Conservation (phyloP, 2,888 invertebrate genomes). For the Acleris literana region DNA sequence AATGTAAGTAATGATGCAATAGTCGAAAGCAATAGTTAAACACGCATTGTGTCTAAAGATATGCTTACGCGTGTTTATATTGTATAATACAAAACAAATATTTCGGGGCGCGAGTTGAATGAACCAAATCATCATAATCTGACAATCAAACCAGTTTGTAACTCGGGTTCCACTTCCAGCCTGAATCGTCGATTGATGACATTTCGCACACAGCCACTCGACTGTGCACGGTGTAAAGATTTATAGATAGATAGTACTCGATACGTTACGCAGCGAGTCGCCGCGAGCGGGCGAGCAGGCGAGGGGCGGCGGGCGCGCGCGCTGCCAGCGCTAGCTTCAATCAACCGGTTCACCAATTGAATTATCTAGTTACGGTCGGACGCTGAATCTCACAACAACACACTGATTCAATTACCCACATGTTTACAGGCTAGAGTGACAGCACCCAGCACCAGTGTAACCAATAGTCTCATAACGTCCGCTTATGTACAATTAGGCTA, state of each 20-base stretch:
- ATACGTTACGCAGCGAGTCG: neutral
- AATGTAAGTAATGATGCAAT: too few relatives aligned
- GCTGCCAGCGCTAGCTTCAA: neutral
- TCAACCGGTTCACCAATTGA: constrained; percentile 22
- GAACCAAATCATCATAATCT: constrained; percentile 14
- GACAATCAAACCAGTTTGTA: constrained; percentile 29
- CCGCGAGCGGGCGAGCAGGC: neutral
- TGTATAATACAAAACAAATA: neutral
- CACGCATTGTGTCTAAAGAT: too few relatives aligned
- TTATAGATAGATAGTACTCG: neutral
- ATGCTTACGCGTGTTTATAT: too few relatives aligned
- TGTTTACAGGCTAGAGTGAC: too few relatives aligned
- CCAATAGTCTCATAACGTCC: too few relatives aligned
- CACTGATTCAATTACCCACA: neutral
- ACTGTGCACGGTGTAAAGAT: too few relatives aligned
- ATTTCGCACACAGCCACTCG: too few relatives aligned
- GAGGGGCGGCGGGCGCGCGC: neutral
- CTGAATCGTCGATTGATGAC: too few relatives aligned
- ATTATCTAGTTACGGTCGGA: constrained; percentile 2
- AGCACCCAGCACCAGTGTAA: too few relatives aligned
- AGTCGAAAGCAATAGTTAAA: too few relatives aligned
- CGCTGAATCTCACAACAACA: constrained; percentile 2
- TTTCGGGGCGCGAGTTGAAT: constrained; percentile 1
- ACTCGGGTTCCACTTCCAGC: neutral
- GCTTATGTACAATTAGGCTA: too few relatives aligned